A percentile compares a stretch with the other conserved stretches of the same genome.
Evolutionary conservation across 92 coral and sea anemone genomes (phyloP).

Genomic region (Palythoa heliodiscus): DNA sequence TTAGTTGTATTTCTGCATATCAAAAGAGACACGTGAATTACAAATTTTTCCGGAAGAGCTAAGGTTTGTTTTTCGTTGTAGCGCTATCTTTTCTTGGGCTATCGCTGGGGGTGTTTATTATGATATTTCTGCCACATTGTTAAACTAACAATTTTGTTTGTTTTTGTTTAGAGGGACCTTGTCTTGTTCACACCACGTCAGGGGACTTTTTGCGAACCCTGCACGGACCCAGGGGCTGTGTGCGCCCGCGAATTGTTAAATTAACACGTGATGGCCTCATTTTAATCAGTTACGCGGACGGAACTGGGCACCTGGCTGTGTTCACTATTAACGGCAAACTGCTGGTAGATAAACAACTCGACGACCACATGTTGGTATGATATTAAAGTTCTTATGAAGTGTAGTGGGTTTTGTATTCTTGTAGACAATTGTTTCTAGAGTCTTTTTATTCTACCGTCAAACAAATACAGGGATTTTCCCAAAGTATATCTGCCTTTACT

Average conservation of each 20-base stretch:
- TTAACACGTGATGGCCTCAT: conserved; percentile 83
- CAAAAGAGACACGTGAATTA: too few relatives aligned
- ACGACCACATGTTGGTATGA: conserved; percentile 93
- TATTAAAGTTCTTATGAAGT: neutral
- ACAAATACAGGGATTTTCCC: too few relatives aligned
- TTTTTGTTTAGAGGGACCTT: conserved; percentile 87
- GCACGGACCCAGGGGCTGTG: conserved; percentile 88
- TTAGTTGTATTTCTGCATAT: too few relatives aligned
- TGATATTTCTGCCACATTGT: neutral
- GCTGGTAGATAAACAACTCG: conserved; percentile 69
- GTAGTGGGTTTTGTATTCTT: neutral
- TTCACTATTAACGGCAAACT: conserved; percentile 87
- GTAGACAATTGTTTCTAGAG: too few relatives aligned
- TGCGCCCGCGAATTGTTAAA: conserved; percentile 87
- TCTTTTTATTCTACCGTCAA: too few relatives aligned
- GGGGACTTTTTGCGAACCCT: conserved; percentile 92
- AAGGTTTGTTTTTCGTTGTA: too few relatives aligned
- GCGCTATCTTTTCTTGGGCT: neutral
- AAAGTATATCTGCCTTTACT: too few relatives aligned
- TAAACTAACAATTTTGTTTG: neutral
- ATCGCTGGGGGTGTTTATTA: neutral
- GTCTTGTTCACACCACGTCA: conserved; percentile 83
- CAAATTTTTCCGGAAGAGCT: too few relatives aligned
- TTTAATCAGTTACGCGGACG: conserved; percentile 90
- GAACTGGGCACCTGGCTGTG: conserved; percentile 94